Conservation (phyloP, 2,797 vertebrate genomes). For the Clarias pachynema region DNA sequence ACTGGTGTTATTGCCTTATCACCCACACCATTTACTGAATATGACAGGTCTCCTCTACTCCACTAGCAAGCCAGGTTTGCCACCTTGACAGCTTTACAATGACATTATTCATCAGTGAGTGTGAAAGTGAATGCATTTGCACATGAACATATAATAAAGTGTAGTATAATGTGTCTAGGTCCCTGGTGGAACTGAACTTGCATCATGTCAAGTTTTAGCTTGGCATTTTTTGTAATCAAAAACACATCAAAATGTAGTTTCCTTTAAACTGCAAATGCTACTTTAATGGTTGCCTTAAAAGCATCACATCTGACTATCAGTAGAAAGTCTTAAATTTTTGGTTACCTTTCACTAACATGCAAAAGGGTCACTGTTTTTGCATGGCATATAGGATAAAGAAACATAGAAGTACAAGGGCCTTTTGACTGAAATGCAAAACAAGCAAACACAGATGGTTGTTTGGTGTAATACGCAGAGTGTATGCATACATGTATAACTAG, state of each 20-base stretch:
- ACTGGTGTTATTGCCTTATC: not conserved
- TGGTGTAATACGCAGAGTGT: not conserved
- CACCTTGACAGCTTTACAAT: slow-evolving; percentile 21
- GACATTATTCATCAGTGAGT: slow-evolving; percentile 19
- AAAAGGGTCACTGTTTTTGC: slow-evolving; percentile 1
- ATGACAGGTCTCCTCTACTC: slow-evolving; percentile 8
- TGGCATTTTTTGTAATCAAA: not conserved
- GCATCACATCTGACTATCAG: not conserved
- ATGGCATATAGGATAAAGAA: not conserved
- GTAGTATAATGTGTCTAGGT: slow-evolving; percentile 1
- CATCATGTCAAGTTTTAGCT: slow-evolving; percentile 1
- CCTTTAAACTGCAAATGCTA: not conserved
- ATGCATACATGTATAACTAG: not conserved
- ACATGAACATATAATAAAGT: slow-evolving; percentile 8
- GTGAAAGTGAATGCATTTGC: slow-evolving; percentile 10
- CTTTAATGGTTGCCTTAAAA: not conserved
- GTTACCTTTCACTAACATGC: not conserved
- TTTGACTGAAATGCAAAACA: slow-evolving; percentile 11
- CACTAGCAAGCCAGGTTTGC: slow-evolving; percentile 11
- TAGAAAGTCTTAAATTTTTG: not conserved
- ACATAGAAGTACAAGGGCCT: not conserved
- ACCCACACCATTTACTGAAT: not conserved
- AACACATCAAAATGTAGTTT: not conserved
- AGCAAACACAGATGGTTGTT: not conserved
- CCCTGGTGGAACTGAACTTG: not conserved